Base-by-base conservation (phyloP, 2,888 invertebrate genomes). In the Girardia tigrina region DNA sequence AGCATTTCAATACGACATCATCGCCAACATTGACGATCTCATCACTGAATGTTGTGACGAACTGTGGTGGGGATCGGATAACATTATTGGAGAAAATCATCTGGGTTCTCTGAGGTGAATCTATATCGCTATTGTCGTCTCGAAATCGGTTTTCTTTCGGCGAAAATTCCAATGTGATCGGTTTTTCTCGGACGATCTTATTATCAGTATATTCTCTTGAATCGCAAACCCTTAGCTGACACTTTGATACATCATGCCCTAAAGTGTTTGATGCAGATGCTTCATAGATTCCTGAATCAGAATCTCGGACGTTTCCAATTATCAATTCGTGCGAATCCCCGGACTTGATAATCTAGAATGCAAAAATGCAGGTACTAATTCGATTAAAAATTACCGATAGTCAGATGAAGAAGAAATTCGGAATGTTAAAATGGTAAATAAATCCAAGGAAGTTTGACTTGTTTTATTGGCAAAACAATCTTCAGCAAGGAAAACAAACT, bases 11-110 rank as follows among this genome's bases (percentile, higher is more conserved):
- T 4, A 77, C 69, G 14, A 77, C 77, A 16, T 70, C 72, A 26
- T 77, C 77, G 16, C 77, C 77, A 4, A n/a, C 42, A 20, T 71
- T 71, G 29, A 36, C 42, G 23, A 72, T 27, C 26, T 72, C 71
- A 72, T 77, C 77, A 12, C 27, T 36, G 42, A 77, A 77, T 23
- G 77, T 26, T 28, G 71, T 71, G 1, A 71, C 28, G 72, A 77
- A 77, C 42, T 77, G 71, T 2, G 77, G 77, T 12, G 77, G 77
- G n/a, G 77, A 42, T 71, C 70, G 16, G 20, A 77, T 42, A 6
- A 77, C 56, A 12, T 76, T 73, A 42, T 77, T 77, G 8, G 29
- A 42, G 26, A 77, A 56, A 20, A 56, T 56, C 56, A 56, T 56
- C 23, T 56, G 56, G n/a, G 56, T 56, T 56, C 56, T 4, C 23